Evolutionary conservation across 2,113 vertebrate genomes (phyloP).

Genomic region (Sialia sialis): DNA sequence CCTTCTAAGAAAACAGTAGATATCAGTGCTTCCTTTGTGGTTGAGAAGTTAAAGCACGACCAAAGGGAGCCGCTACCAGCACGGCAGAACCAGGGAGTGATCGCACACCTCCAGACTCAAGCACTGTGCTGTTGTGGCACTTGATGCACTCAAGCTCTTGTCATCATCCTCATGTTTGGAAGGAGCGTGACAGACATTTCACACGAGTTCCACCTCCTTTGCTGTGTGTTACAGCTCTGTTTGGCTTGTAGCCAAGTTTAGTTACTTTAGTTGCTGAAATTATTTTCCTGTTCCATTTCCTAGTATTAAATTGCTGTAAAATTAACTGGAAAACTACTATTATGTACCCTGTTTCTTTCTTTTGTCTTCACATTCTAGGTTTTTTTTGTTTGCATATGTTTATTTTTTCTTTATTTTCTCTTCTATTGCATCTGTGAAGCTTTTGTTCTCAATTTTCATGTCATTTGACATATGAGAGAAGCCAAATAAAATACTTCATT

Average conservation of each 20-base stretch:
- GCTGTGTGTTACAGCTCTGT: background rate
- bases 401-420: conserved; percentile 36
- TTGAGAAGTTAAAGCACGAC: background rate
- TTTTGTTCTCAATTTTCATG: conserved; percentile 10
- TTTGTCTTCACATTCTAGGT: background rate
- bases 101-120: background rate
- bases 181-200: background rate
- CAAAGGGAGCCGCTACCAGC: background rate
- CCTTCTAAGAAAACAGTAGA: background rate
- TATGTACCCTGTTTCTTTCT: background rate
- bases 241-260: conserved; percentile 11
- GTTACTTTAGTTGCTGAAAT: conserved; percentile 25
- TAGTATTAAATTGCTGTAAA: conserved; percentile 34
- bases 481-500: conserved; percentile 36
- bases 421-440: background rate
- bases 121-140: background rate
- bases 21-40: background rate
- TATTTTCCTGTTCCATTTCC: conserved; percentile 33
- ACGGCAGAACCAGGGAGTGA: background rate
- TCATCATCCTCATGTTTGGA: background rate
- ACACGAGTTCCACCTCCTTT: background rate
- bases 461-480: conserved; percentile 4
- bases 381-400: background rate
- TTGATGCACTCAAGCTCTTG: background rate
- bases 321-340: conserved; percentile 22